A percentile compares a stretch with the other conserved stretches of the same genome.
phyloP scores from a whole-genome alignment of 2,888 invertebrate species.

The Drosophila tanythrix region DNA sequence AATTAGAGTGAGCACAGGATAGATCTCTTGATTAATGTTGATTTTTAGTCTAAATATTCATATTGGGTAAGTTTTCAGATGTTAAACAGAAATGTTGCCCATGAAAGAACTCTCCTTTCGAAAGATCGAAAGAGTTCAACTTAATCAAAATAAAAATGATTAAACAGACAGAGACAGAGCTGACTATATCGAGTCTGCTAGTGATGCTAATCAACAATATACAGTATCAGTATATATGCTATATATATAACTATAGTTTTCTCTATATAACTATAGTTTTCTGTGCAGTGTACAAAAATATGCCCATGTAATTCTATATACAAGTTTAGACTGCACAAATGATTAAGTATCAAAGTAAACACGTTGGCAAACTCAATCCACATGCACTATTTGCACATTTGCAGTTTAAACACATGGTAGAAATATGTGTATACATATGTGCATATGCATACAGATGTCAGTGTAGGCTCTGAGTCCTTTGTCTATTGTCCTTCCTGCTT shows the following conservation, averaged over 20 bases:
- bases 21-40: background rate
- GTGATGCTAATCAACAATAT: background rate
- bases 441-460: slow-evolving; percentile 17
- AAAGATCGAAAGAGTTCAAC: background rate
- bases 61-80: background rate
- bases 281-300: background rate
- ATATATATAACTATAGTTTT: background rate
- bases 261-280: background rate
- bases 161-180: background rate
- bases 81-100: background rate
- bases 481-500: slow-evolving; percentile 7
- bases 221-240: background rate
- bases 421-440: background rate
- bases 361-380: slow-evolving; percentile 32
- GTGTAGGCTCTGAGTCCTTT: slow-evolving; percentile 21
- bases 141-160: background rate
- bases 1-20: background rate
- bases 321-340: background rate
- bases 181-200: background rate
- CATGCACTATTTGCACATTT: slow-evolving; percentile 49
- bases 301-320: background rate
- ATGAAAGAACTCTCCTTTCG: too few relatives aligned
- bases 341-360: slow-evolving; percentile 18
- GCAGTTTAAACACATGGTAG: slow-evolving; percentile 28
- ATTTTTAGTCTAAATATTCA: background rate